Conservation (phyloP, 2,113 vertebrate species). For the Aegotheles bennettii region DNA sequence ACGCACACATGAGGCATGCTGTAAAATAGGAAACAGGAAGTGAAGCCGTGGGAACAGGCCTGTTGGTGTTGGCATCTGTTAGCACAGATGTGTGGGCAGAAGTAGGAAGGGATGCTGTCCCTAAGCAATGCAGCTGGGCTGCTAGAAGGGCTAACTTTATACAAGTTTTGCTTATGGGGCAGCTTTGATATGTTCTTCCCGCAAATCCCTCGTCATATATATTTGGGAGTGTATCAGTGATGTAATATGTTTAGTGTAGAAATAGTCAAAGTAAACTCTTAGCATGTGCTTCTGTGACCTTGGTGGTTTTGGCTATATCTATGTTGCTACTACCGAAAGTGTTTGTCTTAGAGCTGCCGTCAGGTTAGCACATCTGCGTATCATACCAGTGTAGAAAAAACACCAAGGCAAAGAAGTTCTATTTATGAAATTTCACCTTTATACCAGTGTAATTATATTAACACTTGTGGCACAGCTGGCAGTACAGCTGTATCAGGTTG, state of each 20-base stretch:
- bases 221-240: background rate
- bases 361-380: background rate
- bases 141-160: background rate
- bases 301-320: background rate
- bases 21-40: background rate
- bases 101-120: background rate
- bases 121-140: background rate
- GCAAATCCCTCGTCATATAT: background rate
- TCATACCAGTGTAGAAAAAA: background rate
- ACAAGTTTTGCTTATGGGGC: background rate
- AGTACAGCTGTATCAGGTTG: background rate
- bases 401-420: background rate
- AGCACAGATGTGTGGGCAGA: background rate
- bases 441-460: background rate
- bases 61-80: rapidly evolving
- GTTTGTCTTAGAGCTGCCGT: background rate
- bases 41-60: background rate
- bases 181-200: background rate
- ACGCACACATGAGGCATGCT: rapidly evolving
- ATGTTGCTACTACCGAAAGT: background rate
- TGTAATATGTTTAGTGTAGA: background rate
- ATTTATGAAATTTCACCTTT: background rate
- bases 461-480: background rate
- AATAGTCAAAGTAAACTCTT: background rate
- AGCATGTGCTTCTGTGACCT: background rate